Conservation (phyloP, 2,797 vertebrate species). For the Neosilurus mollespiculum region DNA sequence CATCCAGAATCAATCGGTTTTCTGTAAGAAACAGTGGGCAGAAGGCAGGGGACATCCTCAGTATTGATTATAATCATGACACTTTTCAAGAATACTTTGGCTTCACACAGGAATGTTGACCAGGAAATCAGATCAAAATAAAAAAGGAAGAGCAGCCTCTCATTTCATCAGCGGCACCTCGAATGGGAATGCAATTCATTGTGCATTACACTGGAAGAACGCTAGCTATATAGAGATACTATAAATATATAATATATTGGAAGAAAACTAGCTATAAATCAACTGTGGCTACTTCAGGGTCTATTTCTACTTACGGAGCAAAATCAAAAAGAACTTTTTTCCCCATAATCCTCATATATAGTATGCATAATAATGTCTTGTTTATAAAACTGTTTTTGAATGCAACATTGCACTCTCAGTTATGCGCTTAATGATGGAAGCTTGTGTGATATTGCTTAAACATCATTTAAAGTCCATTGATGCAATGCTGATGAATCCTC, state of each 20-base stretch:
- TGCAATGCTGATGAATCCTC: background rate
- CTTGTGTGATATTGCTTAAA: background rate
- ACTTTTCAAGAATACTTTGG: background rate
- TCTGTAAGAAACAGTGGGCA: conserved; percentile 69
- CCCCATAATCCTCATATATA: too few species aligned
- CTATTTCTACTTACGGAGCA: background rate
- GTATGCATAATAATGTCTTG: background rate
- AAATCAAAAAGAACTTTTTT: too few species aligned
- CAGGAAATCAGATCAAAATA: too few species aligned
- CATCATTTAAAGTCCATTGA: background rate
- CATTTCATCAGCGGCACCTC: background rate
- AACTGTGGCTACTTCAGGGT: background rate
- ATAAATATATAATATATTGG: too few species aligned
- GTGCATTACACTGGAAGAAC: too few species aligned
- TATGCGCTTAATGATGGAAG: too few species aligned
- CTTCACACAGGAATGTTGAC: too few species aligned
- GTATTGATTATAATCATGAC: background rate
- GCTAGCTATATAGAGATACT: too few species aligned
- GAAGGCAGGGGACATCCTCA: too few species aligned
- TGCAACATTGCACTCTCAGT: background rate
- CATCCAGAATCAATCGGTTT: conserved; percentile 94
- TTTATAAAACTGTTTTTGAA: background rate
- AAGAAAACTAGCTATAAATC: background rate
- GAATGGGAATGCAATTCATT: background rate
- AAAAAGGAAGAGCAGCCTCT: too few species aligned